Evolutionary conservation across 1,140 invertebrate species (phyloP), one percentile per base, ranked within the genome.

Genomic region (Leguminivora glycinivorella): DNA sequence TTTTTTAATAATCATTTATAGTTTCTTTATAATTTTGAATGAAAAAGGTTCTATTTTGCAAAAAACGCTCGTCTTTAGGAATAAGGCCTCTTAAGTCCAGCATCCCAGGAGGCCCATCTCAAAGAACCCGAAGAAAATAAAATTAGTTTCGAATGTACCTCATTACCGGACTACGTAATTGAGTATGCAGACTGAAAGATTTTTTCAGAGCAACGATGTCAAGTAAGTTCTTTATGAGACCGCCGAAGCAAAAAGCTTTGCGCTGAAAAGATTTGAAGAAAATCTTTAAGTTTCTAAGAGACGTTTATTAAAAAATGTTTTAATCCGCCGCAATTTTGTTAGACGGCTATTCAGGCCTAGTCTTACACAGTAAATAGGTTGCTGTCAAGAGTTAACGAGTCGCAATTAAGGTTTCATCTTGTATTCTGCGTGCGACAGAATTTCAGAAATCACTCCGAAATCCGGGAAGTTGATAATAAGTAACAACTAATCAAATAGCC

Each of bases 111-210:
- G 79, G 78, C 77, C 76, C 69, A 69, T 73, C 74, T 87, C 82
- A 87, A 87, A 87, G 80, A 79, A 82, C 75, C 74, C 67, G 66
- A 77, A 78, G 76, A 74, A 83, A 88, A 84, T 83, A 84, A 86
- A 88, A 87, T 83, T 87, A 86, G 82, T 87, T 82, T 80, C 69
- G 73, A 77, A 75, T 77, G 73, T 73, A 81, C 78, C 81, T 85
- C 83, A 85, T 89, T 86, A 87, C 80, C 67, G 75, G 75, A 83
- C 75, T 84, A 60, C 40, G 75, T 82, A 81, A 83, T 82, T 83
- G 79, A 82, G 77, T 80, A 77, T 83, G 78, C 80, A 82, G 78
- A 81, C 80, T 82, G 77, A 78, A 71, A 75, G 68, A 68, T 72
- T 75, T 74, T 43, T 38, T 67, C 34, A 19, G 29, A 24, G 66